Conservation (phyloP, 2,797 vertebrate genomes). For the Sarcophilus harrisii region DNA sequence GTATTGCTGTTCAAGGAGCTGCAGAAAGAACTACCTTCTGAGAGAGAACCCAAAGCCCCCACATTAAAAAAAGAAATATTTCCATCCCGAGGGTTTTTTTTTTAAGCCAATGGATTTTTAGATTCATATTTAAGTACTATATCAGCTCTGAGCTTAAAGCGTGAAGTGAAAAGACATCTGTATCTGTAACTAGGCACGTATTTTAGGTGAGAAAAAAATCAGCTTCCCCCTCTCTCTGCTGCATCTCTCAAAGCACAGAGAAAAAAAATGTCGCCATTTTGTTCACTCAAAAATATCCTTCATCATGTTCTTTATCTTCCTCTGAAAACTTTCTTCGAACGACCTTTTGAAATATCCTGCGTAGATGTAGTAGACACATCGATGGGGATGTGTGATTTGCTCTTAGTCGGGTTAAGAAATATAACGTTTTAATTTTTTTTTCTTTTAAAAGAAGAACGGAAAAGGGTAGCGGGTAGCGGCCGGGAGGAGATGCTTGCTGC, state of each 20-base stretch:
- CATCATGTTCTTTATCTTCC: slow-evolving; percentile 77
- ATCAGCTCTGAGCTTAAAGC: slow-evolving; percentile 70
- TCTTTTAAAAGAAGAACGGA: slow-evolving; percentile 16
- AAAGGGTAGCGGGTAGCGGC: slow-evolving; percentile 22
- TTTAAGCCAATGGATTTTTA: slow-evolving; percentile 68
- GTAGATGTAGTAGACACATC: slow-evolving; percentile 39
- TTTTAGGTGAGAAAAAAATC: slow-evolving; percentile 65
- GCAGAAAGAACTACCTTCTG: slow-evolving; percentile 5
- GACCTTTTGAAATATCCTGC: slow-evolving; percentile 48
- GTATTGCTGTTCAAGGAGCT: slow-evolving; percentile 34
- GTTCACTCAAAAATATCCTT: slow-evolving; percentile 84
- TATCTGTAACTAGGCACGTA: slow-evolving; percentile 71
- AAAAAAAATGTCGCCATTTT: slow-evolving; percentile 87
- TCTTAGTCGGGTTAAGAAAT: slow-evolving; percentile 10
- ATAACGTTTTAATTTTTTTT: neutral
- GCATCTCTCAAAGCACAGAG: slow-evolving; percentile 77
- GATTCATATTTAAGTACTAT: slow-evolving; percentile 73
- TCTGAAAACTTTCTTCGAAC: slow-evolving; percentile 65
- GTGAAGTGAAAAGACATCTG: slow-evolving; percentile 72
- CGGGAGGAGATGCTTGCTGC: neutral
- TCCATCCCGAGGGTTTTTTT: slow-evolving; percentile 53
- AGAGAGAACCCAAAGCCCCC: slow-evolving; percentile 55
- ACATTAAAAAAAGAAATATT: slow-evolving; percentile 62
- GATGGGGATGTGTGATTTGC: slow-evolving; percentile 14
- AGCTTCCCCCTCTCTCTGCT: slow-evolving; percentile 72